Evolutionary conservation across 2,113 vertebrate genomes (phyloP), one percentile per base, ranked within the genome.

Genomic region (Diglossa brunneiventris): DNA sequence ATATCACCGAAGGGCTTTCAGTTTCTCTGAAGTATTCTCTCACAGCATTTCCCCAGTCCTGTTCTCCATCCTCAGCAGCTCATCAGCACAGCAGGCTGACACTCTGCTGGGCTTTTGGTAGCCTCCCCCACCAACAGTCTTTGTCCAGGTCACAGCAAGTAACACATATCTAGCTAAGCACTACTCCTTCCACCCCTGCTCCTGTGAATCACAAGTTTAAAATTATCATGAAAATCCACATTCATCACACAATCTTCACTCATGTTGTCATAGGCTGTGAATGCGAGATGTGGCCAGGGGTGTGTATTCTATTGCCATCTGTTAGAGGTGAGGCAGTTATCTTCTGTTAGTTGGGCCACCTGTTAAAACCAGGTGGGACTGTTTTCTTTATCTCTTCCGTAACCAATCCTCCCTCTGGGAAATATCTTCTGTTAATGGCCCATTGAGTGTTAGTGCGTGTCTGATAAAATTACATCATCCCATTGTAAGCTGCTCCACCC

Each of bases 71-170:
- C 68, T 84, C 82, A 67, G 49, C 56, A 64, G 41, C 63, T 95
- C 58, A 87, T 86, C 93, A 95, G 89, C 74, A 69, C 37, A 33
- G n/a, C 15, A 14, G 39, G 27, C 88, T 81, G 59, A 63, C 44
- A 81, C 52, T 78, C 81, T 87, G 82, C 74, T 80, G 79, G 63
- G 28, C 33, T 86, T 33, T 55, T 72, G 44, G 30, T 31, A 81
- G 39, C 52, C 9, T 21, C 12, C 9, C 1, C 8, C 8, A 2
- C 20, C 31, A 33, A 9, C 13, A 63, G 18, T 17, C 44, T 42
- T 95, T 90, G 86, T 94, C 90, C 92, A 92, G 85, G 56, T 83
- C 68, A 69, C 78, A 91, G 92, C 14, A 93, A 93, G 64, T 35
- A 42, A 93, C 67, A 72, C 64, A 73, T 33, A 24, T 89, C 83